Percentiles rank a stretch among this genome's conserved stretches.
Conservation (phyloP, 2,797 vertebrate species). For the Margarornis squamiger region DNA sequence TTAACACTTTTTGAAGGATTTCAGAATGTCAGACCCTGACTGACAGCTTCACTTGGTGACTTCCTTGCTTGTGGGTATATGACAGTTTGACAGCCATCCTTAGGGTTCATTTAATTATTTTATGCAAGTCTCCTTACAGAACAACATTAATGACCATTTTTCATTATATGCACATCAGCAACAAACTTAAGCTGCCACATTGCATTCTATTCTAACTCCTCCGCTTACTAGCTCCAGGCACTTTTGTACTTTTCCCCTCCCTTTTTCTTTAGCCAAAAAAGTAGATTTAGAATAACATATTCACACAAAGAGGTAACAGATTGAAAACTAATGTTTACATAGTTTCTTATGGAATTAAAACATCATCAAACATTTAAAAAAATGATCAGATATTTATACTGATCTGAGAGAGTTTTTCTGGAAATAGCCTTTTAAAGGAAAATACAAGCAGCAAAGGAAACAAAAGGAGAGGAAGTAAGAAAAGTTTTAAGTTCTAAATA, state of each 20-base stretch:
- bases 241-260: background rate
- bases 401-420: background rate
- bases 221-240: background rate
- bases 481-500: background rate
- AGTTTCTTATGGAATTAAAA: background rate
- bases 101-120: conserved; percentile 55
- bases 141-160: conserved; percentile 45
- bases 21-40: conserved; percentile 49
- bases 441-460: background rate
- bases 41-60: conserved; percentile 18
- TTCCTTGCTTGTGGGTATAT: background rate
- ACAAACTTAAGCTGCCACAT: conserved; percentile 26
- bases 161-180: background rate
- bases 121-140: conserved; percentile 4
- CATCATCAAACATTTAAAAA: background rate
- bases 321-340: background rate
- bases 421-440: background rate
- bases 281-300: background rate
- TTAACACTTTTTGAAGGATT: conserved; percentile 44
- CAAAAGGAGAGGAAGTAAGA: background rate
- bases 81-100: conserved; percentile 52
- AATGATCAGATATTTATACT: background rate
- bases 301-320: background rate
- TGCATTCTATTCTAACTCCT: background rate
- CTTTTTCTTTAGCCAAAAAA: background rate